phyloP scores from a whole-genome alignment of 2,888 invertebrate genomes.

The Drosophila ustulata region DNA sequence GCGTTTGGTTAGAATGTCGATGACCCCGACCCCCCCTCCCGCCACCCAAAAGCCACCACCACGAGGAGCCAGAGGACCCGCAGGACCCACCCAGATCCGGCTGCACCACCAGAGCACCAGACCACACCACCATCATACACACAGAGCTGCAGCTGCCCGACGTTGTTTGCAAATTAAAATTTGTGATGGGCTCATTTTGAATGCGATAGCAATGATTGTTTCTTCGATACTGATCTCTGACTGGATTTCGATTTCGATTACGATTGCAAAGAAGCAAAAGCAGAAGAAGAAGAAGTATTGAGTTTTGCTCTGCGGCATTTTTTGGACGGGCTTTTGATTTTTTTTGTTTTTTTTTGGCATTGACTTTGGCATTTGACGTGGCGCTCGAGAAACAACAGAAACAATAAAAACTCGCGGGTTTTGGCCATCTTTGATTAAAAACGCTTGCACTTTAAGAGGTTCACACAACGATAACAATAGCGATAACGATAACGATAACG shows the following conservation, averaged over 20 bases:
- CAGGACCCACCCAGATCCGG: background rate
- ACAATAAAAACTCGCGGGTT: slow-evolving; percentile 69
- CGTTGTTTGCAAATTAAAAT: slow-evolving; percentile 74
- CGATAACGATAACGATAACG: slow-evolving; percentile 30
- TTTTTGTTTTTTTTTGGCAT: background rate
- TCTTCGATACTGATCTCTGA: slow-evolving; percentile 34
- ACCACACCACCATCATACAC: slow-evolving; percentile 21
- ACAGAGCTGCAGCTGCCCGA: slow-evolving; percentile 48
- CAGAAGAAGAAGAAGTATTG: background rate
- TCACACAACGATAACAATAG: slow-evolving; percentile 40
- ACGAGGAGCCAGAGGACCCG: background rate
- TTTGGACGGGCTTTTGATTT: slow-evolving; percentile 9
- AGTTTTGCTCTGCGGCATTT: slow-evolving; percentile 5
- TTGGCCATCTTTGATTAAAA: slow-evolving; percentile 84
- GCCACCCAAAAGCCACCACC: too few relatives aligned
- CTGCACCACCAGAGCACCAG: slow-evolving; percentile 16
- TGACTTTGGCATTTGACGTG: slow-evolving; percentile 32
- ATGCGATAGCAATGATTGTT: slow-evolving; percentile 18
- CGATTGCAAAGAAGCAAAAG: slow-evolving; percentile 1
- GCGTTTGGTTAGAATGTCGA: slow-evolving; percentile 23
- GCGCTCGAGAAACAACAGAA: slow-evolving; percentile 67
- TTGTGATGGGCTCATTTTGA: slow-evolving; percentile 84
- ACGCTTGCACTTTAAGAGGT: slow-evolving; percentile 82
- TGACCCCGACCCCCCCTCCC: too few relatives aligned
- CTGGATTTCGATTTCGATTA: slow-evolving; percentile 8